Conservation (phyloP, 2,113 vertebrate genomes). For the Sinocyclocheilus anophthalmus region DNA sequence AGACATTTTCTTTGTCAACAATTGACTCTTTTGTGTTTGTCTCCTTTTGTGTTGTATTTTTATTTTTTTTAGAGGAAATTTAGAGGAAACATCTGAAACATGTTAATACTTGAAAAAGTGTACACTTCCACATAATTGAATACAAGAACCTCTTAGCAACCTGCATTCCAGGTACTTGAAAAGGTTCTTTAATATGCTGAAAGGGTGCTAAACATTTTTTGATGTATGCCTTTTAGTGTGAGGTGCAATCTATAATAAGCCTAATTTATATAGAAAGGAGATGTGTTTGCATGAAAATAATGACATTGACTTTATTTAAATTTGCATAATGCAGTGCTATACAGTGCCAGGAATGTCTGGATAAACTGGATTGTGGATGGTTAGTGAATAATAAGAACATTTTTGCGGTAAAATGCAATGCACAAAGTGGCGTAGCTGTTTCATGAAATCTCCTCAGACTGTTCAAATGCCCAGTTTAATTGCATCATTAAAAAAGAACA, state of each 20-base stretch:
- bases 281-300: conserved; percentile 4
- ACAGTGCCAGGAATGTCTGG: not conserved
- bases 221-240: too few species aligned
- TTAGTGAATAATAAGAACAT: not conserved
- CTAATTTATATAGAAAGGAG: not conserved
- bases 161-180: not conserved
- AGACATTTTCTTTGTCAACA: not conserved
- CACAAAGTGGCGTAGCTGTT: not conserved
- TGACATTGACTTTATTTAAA: not conserved
- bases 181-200: not conserved
- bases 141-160: not conserved
- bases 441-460: conserved; percentile 1
- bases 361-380: not conserved
- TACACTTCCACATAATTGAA: not conserved
- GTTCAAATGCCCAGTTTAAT: not conserved
- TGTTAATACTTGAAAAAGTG: not conserved
- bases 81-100: not conserved
- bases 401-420: not conserved
- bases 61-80: not conserved
- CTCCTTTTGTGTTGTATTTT: too few species aligned
- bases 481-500: conserved; percentile 12
- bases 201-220: not conserved
- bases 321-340: not conserved
- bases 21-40: not conserved
- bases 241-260: not conserved